Conservation (phyloP, 2,797 vertebrate genomes). For the Sebastes hubbsi region DNA sequence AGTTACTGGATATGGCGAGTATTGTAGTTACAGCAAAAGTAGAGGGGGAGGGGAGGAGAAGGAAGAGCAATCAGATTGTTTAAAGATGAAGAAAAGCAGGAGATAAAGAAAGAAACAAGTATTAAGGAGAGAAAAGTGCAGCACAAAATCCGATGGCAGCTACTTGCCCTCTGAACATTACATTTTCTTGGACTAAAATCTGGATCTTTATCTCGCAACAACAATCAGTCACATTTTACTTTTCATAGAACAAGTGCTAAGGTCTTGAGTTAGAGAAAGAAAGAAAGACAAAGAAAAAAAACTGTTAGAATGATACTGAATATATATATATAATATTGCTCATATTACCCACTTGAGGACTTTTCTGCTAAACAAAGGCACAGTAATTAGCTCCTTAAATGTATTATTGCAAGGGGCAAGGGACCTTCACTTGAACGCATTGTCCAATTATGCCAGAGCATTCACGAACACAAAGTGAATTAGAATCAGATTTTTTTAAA, state of each 20-base stretch:
- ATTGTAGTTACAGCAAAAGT: neutral
- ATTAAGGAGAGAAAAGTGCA: neutral
- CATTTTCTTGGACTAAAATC: neutral
- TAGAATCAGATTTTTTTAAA: neutral
- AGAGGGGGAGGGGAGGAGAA: neutral
- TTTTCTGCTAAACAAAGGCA: neutral
- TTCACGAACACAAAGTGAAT: neutral
- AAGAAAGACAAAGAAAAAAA: neutral
- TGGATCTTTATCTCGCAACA: neutral
- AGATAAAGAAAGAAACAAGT: neutral
- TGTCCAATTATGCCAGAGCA: slow-evolving; percentile 7
- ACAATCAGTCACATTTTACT: neutral
- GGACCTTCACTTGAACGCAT: neutral
- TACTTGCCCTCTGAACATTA: neutral
- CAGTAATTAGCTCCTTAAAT: slow-evolving; percentile 14
- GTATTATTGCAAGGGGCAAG: neutral
- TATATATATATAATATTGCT: neutral
- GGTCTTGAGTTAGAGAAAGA: neutral
- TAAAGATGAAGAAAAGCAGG: neutral
- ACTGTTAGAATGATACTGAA: neutral
- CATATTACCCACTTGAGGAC: neutral
- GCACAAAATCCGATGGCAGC: neutral
- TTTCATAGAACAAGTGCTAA: neutral
- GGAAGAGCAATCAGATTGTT: neutral
- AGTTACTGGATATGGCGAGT: neutral